Percentiles rank a stretch among this genome's conserved stretches.
Evolutionary conservation across 2,797 vertebrate species (phyloP).

Genomic region (Carapus acus): DNA sequence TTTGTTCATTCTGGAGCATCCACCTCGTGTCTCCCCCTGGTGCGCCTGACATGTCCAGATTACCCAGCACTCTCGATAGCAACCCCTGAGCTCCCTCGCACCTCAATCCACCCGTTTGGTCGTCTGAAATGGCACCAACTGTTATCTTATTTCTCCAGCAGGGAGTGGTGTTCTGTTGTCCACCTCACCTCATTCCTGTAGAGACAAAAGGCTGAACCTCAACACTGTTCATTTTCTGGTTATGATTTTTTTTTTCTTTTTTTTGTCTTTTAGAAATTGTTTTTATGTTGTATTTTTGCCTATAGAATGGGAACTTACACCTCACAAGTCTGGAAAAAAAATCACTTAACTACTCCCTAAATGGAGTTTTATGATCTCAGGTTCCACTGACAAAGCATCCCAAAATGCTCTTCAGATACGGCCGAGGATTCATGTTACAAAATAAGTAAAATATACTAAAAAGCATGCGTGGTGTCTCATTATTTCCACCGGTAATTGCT

Average conservation of each 20-base stretch:
- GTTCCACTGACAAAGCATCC: slow-evolving; percentile 77
- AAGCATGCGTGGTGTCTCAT: slow-evolving; percentile 57
- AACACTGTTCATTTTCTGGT: slow-evolving; percentile 63
- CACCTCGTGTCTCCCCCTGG: slow-evolving; percentile 17
- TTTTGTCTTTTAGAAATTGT: slow-evolving; percentile 58
- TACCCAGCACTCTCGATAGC: slow-evolving; percentile 30
- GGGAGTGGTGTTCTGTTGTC: slow-evolving; percentile 55
- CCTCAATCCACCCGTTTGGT: slow-evolving; percentile 22
- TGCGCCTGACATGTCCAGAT: slow-evolving; percentile 35
- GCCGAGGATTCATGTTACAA: slow-evolving; percentile 74
- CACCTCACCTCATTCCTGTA: slow-evolving; percentile 58
- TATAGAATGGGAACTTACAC: slow-evolving; percentile 60
- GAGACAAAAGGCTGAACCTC: slow-evolving; percentile 64
- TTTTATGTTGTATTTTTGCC: slow-evolving; percentile 53
- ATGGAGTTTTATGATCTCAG: slow-evolving; percentile 78
- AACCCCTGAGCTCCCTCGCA: slow-evolving; percentile 25
- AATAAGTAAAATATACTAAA: slow-evolving; percentile 73
- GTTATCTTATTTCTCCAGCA: slow-evolving; percentile 61
- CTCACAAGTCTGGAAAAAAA: slow-evolving; percentile 55
- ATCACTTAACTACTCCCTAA: slow-evolving; percentile 64
- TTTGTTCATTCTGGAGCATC: slow-evolving; percentile 23
- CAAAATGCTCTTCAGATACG: slow-evolving; percentile 69
- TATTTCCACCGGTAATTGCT: slow-evolving; percentile 34
- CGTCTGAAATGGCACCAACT: slow-evolving; percentile 62
- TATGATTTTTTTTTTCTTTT: slow-evolving; percentile 57